These are phyloP conservation scores for Embiotoca jacksoni DNA, from an alignment of 2,113 vertebrate species.

Conservation along the genomic window DNA sequence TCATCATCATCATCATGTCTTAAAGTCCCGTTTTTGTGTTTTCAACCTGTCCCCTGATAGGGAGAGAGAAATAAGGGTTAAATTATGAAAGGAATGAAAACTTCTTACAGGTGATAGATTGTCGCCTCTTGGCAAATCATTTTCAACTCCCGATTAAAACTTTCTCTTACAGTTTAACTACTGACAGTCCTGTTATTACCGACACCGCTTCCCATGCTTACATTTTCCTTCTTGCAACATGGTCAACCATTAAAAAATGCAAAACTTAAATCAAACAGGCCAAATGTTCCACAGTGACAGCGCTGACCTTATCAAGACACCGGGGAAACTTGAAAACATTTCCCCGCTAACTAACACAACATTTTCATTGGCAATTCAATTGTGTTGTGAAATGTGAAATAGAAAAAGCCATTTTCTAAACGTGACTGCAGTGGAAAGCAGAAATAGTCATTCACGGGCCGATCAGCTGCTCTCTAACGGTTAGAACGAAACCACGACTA, in stretches of 20 bases:
- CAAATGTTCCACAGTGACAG: conserved; percentile 28
- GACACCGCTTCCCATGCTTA: background rate
- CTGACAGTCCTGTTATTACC: background rate
- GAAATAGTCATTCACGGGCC: conserved; percentile 22
- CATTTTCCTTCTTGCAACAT: background rate
- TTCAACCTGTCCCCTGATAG: too few species aligned
- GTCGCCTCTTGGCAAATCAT: background rate
- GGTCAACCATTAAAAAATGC: conserved; percentile 1
- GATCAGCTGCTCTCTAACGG: conserved; percentile 30
- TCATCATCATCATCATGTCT: too few species aligned
- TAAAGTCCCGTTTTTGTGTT: too few species aligned
- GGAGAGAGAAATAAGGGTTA: too few species aligned
- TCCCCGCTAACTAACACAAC: conserved; percentile 26
- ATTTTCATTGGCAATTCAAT: conserved; percentile 34
- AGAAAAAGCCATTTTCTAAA: conserved; percentile 41
- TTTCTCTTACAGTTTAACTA: background rate
- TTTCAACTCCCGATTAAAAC: background rate
- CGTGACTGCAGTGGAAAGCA: conserved; percentile 32
- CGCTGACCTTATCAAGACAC: conserved; percentile 50
- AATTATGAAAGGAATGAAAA: too few species aligned
- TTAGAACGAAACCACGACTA: conserved; percentile 16
- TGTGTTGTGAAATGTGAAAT: conserved; percentile 18
- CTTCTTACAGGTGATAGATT: too few species aligned
- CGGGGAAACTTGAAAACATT: conserved; percentile 10
- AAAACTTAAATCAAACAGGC: conserved; percentile 24